Base-by-base conservation (phyloP, 2,797 vertebrate species). In the Sitta carolinensis region DNA sequence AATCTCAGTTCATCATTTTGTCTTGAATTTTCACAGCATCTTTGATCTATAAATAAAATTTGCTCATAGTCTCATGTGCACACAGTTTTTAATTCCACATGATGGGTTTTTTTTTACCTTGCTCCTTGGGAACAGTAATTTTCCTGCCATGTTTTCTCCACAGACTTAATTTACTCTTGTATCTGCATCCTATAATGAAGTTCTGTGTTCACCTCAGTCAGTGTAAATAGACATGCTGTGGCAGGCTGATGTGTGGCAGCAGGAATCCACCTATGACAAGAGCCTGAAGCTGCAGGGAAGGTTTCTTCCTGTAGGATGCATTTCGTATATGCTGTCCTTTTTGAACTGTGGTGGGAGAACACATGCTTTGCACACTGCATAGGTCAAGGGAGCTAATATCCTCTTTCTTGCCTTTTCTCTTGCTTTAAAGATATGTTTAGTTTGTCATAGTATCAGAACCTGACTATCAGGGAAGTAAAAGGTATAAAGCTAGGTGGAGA, bases 341-440 rank as follows among this genome's bases (percentile, higher is more conserved):
- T 66, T 32, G 57, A 40, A 43, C 36, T 54, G 12, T 5, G 43
- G 26, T 16, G 5, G 16, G 66, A 38, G 10, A 93, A 38, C 11
- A 5, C 21, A 11, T 47, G 2, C 25, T 62, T 68, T 0, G 0
- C 11, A 30, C 3, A 8, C 12, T 8, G 12, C 0, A 0, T 8
- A 16, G 14, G 12, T 57, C 30, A 75, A 68, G 17, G n/a, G n/a
- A 55, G 12, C 3, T 69, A 20, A 23, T 55, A 55, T 12, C 26
- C 21, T 30, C 1, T 38, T 88, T 73, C 51, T 91, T 76, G 17
- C 17, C 19, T 82, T 79, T 80, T 80, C 12, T 58, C 8, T 19
- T 40, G 2, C 51, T 91, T 58, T 45, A 67, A 63, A 81, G 47
- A 38, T 38, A 16, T 22, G 2, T 59, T 89, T 82, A 26, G 34